A percentile compares a stretch with the other conserved stretches of the same genome.
phyloP scores from a whole-genome alignment of 2,888 invertebrate species.

The Taenaris catops region DNA sequence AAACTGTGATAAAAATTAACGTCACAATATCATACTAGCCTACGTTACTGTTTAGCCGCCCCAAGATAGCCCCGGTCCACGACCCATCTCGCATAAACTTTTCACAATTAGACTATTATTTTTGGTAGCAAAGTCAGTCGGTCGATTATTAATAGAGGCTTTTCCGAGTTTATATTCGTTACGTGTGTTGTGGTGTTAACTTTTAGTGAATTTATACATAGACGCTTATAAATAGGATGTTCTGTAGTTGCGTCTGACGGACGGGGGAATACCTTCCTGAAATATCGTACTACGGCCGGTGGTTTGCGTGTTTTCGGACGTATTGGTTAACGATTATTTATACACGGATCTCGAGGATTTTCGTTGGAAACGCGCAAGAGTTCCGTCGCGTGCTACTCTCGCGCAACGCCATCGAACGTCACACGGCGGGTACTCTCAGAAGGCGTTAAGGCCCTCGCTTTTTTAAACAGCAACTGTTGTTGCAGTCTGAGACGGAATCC shows the following conservation, averaged over 20 bases:
- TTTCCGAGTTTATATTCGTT: conserved; percentile 81
- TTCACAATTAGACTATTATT: conserved; percentile 82
- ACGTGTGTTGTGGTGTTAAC: conserved; percentile 80
- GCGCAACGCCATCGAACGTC: conserved; percentile 9
- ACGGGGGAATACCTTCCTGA: conserved; percentile 80
- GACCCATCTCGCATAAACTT: conserved; percentile 80
- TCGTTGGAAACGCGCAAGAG: conserved; percentile 35
- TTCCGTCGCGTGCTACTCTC: conserved; percentile 24
- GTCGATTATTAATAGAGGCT: conserved; percentile 81
- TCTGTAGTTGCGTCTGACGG: conserved; percentile 79
- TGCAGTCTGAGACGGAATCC: too few species aligned
- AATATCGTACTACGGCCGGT: conserved; percentile 77
- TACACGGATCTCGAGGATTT: conserved; percentile 68
- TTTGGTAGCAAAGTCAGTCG: conserved; percentile 81
- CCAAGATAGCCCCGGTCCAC: conserved; percentile 80
- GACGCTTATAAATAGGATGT: conserved; percentile 80
- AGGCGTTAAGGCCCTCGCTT: too few species aligned
- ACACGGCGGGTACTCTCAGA: too few species aligned
- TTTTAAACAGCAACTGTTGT: too few species aligned
- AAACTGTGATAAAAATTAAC: too few species aligned
- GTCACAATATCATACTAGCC: too few species aligned
- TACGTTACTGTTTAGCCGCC: conserved; percentile 81
- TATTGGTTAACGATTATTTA: conserved; percentile 80
- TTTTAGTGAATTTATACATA: conserved; percentile 81
- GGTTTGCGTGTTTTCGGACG: conserved; percentile 77